Percentiles rank a stretch among this genome's conserved stretches.
phyloP scores from a whole-genome alignment of 2,888 invertebrate genomes.

The Phragmatobia fuliginosa region DNA sequence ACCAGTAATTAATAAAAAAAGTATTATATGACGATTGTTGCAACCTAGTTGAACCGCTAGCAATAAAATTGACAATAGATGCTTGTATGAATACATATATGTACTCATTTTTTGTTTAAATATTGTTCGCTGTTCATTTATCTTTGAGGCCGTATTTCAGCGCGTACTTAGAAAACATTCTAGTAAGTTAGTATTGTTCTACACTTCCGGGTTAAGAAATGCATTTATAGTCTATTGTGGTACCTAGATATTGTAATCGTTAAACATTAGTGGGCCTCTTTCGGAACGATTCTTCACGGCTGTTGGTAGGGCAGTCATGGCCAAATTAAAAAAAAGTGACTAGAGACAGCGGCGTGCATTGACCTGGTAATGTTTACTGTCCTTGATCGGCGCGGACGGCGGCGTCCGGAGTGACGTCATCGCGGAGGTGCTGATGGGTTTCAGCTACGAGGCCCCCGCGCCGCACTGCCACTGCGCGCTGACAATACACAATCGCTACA shows the following conservation, averaged over 20 bases:
- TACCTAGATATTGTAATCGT: conserved; percentile 40
- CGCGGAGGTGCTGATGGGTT: conserved; percentile 83
- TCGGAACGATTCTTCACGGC: conserved; percentile 59
- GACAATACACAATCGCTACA: conserved; percentile 8
- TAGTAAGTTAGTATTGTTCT: conserved; percentile 29
- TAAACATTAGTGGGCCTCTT: conserved; percentile 64
- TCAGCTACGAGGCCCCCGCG: conserved; percentile 65
- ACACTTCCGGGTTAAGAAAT: conserved; percentile 43
- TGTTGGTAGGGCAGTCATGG: conserved; percentile 73
- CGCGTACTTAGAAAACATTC: conserved; percentile 7
- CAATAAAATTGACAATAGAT: conserved; percentile 26
- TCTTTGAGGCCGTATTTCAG: conserved; percentile 25
- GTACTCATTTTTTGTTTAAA: conserved; percentile 17
- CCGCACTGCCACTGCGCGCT: conserved; percentile 13
- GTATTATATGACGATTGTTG: conserved; percentile 24
- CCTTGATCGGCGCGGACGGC: conserved; percentile 75
- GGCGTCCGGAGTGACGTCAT: conserved; percentile 75
- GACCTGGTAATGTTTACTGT: conserved; percentile 86
- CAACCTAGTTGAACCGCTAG: conserved; percentile 33
- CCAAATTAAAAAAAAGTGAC: conserved; percentile 70
- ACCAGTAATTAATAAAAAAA: conserved; percentile 36
- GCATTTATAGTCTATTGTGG: conserved; percentile 25
- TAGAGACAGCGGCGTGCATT: conserved; percentile 80
- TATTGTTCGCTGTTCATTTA: conserved; percentile 17
- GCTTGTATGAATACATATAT: background rate